Conservation (phyloP, 2,888 invertebrate genomes). For the Choreutis nemorana region DNA sequence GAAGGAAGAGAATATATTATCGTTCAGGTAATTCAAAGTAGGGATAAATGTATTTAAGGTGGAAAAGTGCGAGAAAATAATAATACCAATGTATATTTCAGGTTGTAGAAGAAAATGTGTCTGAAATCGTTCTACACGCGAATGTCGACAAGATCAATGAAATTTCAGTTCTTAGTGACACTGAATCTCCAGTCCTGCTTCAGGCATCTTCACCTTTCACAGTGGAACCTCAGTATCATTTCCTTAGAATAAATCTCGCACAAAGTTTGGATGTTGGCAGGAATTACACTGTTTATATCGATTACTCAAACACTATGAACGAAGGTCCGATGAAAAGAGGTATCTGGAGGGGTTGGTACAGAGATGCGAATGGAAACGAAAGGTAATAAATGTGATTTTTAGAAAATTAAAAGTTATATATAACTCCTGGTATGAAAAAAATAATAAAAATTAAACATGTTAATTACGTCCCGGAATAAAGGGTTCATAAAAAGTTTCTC, state of each 20-base stretch:
- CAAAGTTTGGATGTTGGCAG: constrained; percentile 21
- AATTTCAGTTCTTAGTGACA: constrained; percentile 17
- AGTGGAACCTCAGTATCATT: constrained; percentile 43
- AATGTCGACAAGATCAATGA: constrained; percentile 39
- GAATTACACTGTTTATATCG: constrained; percentile 47
- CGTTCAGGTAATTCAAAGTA: constrained; percentile 43
- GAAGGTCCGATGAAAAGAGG: constrained; percentile 55
- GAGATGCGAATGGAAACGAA: constrained; percentile 31
- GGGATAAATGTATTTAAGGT: constrained; percentile 1
- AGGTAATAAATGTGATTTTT: constrained; percentile 21
- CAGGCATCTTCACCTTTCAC: constrained; percentile 15
- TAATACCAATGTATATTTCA: constrained; percentile 19
- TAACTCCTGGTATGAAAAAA: background rate
- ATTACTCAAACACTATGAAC: constrained; percentile 58
- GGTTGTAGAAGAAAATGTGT: constrained; percentile 33
- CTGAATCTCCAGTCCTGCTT: constrained; percentile 16
- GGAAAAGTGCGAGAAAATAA: background rate
- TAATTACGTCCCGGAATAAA: too few relatives aligned
- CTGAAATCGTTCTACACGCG: constrained; percentile 51
- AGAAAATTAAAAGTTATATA: background rate
- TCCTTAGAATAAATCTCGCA: constrained; percentile 37
- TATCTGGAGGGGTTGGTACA: constrained; percentile 53
- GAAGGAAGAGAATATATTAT: constrained; percentile 37
- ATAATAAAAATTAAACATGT: background rate
- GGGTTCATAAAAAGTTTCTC: background rate